These are phyloP conservation scores for Dinoponera quadriceps DNA, from an alignment of 1,140 invertebrate species.

Conservation along the genomic window DNA sequence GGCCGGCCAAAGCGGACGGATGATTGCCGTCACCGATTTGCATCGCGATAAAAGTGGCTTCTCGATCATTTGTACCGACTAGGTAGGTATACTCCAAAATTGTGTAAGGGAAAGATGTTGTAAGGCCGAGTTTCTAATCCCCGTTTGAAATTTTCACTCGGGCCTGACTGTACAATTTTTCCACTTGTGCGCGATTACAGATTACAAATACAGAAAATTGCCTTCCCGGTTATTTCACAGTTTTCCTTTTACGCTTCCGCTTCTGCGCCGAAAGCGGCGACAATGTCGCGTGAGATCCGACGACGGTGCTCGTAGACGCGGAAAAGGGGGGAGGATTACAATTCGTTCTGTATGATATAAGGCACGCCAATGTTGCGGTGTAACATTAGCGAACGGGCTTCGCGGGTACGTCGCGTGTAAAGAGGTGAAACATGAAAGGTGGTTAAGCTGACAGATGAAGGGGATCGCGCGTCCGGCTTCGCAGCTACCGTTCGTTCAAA, in stretches of 20 bases:
- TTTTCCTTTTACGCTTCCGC: too few species aligned
- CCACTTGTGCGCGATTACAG: too few species aligned
- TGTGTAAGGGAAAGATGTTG: too few species aligned
- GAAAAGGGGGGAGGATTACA: slow-evolving; percentile 9
- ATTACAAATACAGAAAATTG: too few species aligned
- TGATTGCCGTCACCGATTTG: slow-evolving; percentile 40
- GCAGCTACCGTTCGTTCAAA: slow-evolving; percentile 80
- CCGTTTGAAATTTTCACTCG: too few species aligned
- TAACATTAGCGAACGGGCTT: slow-evolving; percentile 42
- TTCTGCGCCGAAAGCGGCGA: background rate
- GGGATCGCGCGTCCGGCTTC: slow-evolving; percentile 75
- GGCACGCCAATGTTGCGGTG: slow-evolving; percentile 26
- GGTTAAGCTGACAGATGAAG: slow-evolving; percentile 82
- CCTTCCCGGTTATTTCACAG: too few species aligned
- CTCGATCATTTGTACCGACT: slow-evolving; percentile 19
- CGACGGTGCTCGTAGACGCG: slow-evolving; percentile 16
- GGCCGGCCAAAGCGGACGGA: slow-evolving; percentile 24
- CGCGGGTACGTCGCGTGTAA: slow-evolving; percentile 68
- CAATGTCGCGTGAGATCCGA: background rate
- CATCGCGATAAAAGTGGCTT: slow-evolving; percentile 22
- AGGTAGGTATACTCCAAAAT: too few species aligned
- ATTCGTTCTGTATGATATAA: slow-evolving; percentile 37
- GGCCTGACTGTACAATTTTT: too few species aligned
- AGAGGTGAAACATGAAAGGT: slow-evolving; percentile 79
- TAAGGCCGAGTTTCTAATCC: too few species aligned